Percentiles rank a stretch among this genome's conserved stretches.
phyloP scores from a whole-genome alignment of 2,888 invertebrate species.

The Allacma fusca region DNA sequence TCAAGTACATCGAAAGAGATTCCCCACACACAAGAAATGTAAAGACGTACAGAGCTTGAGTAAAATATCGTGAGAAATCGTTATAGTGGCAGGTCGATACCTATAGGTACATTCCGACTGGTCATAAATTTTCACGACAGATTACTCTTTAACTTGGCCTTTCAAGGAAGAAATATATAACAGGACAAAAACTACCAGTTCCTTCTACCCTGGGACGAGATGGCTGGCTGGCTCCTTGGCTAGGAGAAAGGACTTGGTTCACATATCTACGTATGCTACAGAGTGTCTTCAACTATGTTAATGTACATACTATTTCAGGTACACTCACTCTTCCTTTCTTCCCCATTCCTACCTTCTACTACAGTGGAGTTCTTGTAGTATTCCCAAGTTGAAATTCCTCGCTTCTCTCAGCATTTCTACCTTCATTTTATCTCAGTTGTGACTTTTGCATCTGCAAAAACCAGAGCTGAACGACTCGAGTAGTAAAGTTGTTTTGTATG shows the following conservation, averaged over 20 bases:
- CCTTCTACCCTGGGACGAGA: background rate
- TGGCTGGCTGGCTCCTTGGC: slow-evolving; percentile 2
- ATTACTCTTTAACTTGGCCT: slow-evolving; percentile 52
- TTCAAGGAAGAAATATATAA: slow-evolving; percentile 42
- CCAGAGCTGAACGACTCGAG: too few species aligned
- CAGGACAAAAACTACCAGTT: slow-evolving; percentile 20
- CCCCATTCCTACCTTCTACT: background rate
- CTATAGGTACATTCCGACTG: slow-evolving; percentile 45
- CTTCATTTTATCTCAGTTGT: background rate
- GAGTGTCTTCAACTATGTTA: too few species aligned
- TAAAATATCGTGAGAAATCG: slow-evolving; percentile 57
- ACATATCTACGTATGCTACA: background rate
- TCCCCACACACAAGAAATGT: slow-evolving; percentile 22
- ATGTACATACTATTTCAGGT: background rate
- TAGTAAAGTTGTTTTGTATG: too few species aligned
- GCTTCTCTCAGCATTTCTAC: background rate
- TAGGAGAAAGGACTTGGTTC: background rate
- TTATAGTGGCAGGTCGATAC: slow-evolving; percentile 49
- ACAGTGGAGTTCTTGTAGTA: background rate
- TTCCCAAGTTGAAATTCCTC: background rate
- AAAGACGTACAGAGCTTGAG: slow-evolving; percentile 39
- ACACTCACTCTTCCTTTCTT: slow-evolving; percentile 2
- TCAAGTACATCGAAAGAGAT: slow-evolving; percentile 44
- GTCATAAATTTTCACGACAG: slow-evolving; percentile 58
- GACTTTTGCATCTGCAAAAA: too few species aligned